Conservation (phyloP, 2,113 vertebrate species). For the Emydura subglobosa region DNA sequence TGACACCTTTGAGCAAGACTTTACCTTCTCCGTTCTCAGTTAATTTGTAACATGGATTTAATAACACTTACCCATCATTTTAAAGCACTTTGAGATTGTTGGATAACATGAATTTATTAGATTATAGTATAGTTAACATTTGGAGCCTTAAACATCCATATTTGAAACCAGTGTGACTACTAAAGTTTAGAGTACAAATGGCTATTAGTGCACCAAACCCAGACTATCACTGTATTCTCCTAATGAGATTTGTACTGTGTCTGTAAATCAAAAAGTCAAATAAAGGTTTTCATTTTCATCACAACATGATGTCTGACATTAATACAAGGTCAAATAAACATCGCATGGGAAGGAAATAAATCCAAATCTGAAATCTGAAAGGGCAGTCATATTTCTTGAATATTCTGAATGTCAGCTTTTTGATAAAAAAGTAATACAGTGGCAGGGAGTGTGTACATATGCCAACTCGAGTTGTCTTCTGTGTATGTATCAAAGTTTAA, state of each 20-base stretch:
- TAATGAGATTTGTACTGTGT: constrained; percentile 59
- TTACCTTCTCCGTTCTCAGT: not conserved
- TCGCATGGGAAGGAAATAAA: constrained; percentile 70
- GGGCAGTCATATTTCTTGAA: constrained; percentile 80
- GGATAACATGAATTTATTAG: not conserved
- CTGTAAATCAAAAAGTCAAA: constrained; percentile 72
- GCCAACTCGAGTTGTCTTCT: constrained; percentile 56
- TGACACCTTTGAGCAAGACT: not conserved
- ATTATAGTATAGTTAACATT: not conserved
- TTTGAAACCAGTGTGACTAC: not conserved
- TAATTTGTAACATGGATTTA: not conserved
- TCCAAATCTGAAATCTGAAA: constrained; percentile 77
- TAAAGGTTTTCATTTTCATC: constrained; percentile 74
- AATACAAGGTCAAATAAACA: constrained; percentile 79
- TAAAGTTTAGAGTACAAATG: not conserved
- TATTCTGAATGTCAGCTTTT: constrained; percentile 82
- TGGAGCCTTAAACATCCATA: not conserved
- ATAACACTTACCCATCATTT: not conserved
- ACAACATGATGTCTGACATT: constrained; percentile 70
- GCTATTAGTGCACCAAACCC: not conserved
- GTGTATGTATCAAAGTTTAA: constrained; percentile 70
- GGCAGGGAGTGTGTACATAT: constrained; percentile 20
- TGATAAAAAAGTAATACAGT: constrained; percentile 78
- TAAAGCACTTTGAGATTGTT: not conserved
- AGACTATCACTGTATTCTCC: constrained; percentile 16